phyloP scores from a whole-genome alignment of 2,113 vertebrate genomes.

The Phoxinus phoxinus region DNA sequence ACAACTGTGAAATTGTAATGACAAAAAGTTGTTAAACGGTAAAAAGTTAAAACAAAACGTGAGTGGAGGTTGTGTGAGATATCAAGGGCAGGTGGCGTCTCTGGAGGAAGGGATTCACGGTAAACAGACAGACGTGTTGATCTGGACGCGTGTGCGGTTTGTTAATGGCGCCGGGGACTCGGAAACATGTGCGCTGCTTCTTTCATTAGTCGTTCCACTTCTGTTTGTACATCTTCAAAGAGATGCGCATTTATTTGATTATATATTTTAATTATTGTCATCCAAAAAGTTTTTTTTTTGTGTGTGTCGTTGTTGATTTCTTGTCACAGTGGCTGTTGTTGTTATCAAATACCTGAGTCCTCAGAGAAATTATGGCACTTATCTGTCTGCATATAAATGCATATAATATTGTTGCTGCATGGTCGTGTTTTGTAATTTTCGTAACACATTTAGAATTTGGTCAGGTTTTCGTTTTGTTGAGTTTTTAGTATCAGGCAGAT shows the following conservation, averaged over 20 bases:
- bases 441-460: neutral
- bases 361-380: conserved; percentile 3
- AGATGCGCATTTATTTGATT: conserved; percentile 12
- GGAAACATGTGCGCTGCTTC: conserved; percentile 35
- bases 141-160: conserved; percentile 21
- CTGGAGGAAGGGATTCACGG: neutral
- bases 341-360: conserved; percentile 9
- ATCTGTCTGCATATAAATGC: neutral
- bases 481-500: neutral
- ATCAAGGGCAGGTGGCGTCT: conserved; percentile 36
- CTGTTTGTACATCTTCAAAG: conserved; percentile 12
- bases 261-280: conserved; percentile 25
- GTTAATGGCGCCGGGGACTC: conserved; percentile 44
- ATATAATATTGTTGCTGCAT: neutral
- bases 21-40: conserved; percentile 12
- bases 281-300: neutral
- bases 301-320: neutral
- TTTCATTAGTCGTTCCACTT: conserved; percentile 3
- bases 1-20: neutral
- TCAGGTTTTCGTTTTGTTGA: neutral
- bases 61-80: conserved; percentile 5
- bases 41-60: neutral
- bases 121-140: conserved; percentile 30
- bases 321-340: conserved; percentile 26
- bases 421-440: neutral